phyloP scores from a whole-genome alignment of 2,888 invertebrate genomes.

The Hermaeophaga mercurialis region DNA sequence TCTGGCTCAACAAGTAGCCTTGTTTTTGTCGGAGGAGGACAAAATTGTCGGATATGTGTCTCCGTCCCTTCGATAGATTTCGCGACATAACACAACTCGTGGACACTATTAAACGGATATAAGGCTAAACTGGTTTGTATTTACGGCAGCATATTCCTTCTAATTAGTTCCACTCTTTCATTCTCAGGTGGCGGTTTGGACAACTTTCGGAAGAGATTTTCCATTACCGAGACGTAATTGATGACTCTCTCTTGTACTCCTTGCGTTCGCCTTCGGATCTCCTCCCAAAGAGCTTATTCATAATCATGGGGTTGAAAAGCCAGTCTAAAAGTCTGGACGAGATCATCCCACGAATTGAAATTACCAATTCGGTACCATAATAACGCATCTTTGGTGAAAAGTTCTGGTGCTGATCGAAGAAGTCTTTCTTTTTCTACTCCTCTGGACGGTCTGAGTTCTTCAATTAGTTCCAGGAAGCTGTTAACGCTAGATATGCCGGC shows the following conservation, averaged over 20 bases:
- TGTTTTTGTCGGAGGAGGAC: constrained; percentile 11
- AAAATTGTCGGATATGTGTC: constrained; percentile 12
- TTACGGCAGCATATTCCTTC: constrained; percentile 17
- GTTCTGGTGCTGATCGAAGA: constrained; percentile 16
- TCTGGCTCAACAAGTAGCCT: constrained; percentile 17
- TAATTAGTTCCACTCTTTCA: constrained; percentile 13
- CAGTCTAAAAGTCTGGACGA: constrained; percentile 2
- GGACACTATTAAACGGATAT: constrained; percentile 2
- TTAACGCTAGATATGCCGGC: constrained; percentile 16
- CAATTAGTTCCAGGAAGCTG: constrained; percentile 10
- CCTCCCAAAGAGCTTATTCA: constrained; percentile 17
- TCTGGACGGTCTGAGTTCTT: constrained; percentile 16
- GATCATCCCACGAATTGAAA: constrained; percentile 15
- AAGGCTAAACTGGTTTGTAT: constrained; percentile 11
- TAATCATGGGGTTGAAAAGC: constrained; percentile 22
- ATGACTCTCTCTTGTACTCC: constrained; percentile 12
- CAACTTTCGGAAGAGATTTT: constrained; percentile 17
- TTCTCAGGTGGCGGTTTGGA: neutral
- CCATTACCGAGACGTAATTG: constrained; percentile 18
- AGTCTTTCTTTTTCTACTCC: constrained; percentile 13
- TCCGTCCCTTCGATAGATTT: constrained; percentile 20
- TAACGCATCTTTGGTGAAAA: constrained; percentile 12
- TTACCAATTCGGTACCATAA: constrained; percentile 18
- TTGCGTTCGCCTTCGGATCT: constrained; percentile 26
- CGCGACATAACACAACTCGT: neutral